Percentiles rank a stretch among this genome's conserved stretches.
Evolutionary conservation across 2,888 invertebrate genomes (phyloP).

Genomic region (Cosmia pyralina): DNA sequence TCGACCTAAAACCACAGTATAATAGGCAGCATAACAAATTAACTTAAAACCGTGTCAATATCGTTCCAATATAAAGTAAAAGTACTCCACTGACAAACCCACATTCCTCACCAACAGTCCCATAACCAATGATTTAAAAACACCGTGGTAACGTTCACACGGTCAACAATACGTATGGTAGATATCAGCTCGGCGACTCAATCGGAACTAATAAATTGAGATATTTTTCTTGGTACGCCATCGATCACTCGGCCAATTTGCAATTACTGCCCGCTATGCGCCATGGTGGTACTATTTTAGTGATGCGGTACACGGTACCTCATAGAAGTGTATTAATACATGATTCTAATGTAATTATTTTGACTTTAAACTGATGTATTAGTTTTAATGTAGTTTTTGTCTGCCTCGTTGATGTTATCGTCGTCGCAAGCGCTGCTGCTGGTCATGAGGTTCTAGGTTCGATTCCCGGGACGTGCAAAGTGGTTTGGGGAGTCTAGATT

Average conservation of each 20-base stretch:
- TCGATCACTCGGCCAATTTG: conserved; percentile 76
- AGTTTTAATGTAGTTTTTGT: too few species aligned
- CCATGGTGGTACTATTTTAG: conserved; percentile 47
- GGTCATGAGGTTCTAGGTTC: neutral
- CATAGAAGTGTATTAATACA: neutral
- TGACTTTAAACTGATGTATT: neutral
- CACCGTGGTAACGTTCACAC: conserved; percentile 52
- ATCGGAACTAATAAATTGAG: conserved; percentile 78
- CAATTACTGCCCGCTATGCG: conserved; percentile 68
- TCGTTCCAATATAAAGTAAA: conserved; percentile 16
- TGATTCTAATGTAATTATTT: neutral
- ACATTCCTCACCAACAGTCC: conserved; percentile 11
- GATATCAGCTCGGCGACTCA: conserved; percentile 50
- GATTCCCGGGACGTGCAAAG: neutral
- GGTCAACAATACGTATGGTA: conserved; percentile 40
- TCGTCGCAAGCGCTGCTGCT: neutral
- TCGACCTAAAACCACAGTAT: neutral
- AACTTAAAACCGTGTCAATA: neutral
- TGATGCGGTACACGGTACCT: conserved; percentile 46
- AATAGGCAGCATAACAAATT: neutral
- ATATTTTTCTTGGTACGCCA: conserved; percentile 74
- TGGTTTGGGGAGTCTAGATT: neutral
- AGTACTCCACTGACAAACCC: conserved; percentile 7
- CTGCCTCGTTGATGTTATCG: neutral
- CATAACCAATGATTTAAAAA: conserved; percentile 18